Base-by-base conservation (phyloP, 2,888 invertebrate species). In the Eremobia ochroleuca region DNA sequence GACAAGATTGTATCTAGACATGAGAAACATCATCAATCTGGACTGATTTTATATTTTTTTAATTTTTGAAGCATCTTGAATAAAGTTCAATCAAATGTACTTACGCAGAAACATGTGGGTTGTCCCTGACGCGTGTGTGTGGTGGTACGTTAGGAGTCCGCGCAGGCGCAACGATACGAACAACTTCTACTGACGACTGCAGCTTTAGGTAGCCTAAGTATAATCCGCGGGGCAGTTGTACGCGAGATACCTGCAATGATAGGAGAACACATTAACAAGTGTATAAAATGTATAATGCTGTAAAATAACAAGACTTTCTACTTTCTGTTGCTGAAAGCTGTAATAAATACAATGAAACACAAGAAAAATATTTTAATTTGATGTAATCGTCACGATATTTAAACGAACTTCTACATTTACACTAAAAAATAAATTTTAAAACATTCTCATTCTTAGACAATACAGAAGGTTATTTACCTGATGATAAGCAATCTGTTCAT, bases 191-290 rank as follows among this genome's bases (percentile, higher is more conserved):
- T 2, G 99, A 99, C 87, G 99, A 99, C 93, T 99, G 99, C 97
- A 99, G 98, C 95, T 99, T 99, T 84, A 99, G 97, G 95, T 99
- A 99, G 59, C 99, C 99, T 87, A 99, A 97, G 96, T 99, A 99
- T 37, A 99, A 97, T 0, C 99, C 99, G 49, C 98, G 98, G 3
- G 98, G 97, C 69, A 99, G 95, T 89, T 98, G 98, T 74, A 98
- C 98, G 83, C 98, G 97, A 77, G 99, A 99, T 67, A 98, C 98
- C 97, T 99, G 98, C 4, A 13, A 43, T 1, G 25, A 21, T 6
- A 34, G 11, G 21, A 40, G 3, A 18, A 13, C 0, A n/a, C 4
- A 21, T 70, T 15, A 68, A 18, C 5, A 18, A 46, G 15, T 46
- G 18, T 4, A 18, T 46, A 46, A 18, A 4, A 46, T 18, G 18